phyloP scores from a whole-genome alignment of 2,113 vertebrate genomes.

The Pagrus major region DNA sequence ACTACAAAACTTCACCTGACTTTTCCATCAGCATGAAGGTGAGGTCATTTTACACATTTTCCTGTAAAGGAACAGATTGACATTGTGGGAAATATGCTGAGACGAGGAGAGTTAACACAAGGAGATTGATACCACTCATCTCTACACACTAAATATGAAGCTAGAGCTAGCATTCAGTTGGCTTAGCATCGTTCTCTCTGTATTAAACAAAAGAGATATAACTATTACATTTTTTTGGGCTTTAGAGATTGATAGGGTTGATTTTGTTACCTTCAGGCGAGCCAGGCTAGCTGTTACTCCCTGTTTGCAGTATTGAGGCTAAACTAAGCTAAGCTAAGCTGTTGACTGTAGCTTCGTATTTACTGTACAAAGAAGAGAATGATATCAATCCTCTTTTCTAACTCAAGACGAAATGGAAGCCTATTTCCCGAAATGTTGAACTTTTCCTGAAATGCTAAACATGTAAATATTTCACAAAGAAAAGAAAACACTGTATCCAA shows the following conservation, averaged over 20 bases:
- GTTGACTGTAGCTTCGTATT: neutral
- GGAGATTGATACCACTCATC: neutral
- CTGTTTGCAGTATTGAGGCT: neutral
- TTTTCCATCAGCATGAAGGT: no score
- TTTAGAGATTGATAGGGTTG: neutral
- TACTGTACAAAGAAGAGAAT: neutral
- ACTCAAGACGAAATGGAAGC: neutral
- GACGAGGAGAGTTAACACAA: neutral
- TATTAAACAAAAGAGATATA: neutral
- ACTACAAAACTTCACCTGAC: no score
- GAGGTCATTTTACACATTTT: no score
- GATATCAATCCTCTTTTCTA: conserved; percentile 5
- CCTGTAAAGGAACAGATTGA: conserved; percentile 25
- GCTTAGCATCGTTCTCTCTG: neutral
- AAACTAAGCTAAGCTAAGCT: conserved; percentile 5
- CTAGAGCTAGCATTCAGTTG: neutral
- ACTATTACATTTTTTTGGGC: neutral
- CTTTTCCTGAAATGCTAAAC: conserved; percentile 36
- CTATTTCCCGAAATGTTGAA: conserved; percentile 25
- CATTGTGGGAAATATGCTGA: conserved; percentile 3
- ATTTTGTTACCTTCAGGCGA: neutral
- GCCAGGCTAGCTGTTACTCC: neutral
- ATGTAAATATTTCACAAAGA: conserved; percentile 54
- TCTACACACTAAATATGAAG: neutral
- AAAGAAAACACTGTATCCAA: conserved; percentile 44